Base-by-base conservation (phyloP, 1,140 invertebrate species). In the Macrocentrus cingulum region DNA sequence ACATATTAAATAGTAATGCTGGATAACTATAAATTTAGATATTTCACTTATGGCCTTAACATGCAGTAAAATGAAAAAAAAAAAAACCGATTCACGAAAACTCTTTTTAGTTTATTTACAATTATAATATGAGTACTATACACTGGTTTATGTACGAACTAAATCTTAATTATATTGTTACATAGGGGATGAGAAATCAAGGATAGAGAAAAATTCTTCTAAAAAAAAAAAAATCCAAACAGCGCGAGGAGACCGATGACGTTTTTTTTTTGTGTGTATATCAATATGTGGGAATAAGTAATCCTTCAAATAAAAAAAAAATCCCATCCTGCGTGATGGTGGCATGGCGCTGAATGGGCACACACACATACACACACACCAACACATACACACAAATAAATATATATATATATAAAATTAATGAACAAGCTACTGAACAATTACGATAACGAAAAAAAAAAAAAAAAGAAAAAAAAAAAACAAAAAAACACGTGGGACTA, bases 11-110 rank as follows among this genome's bases (percentile, higher is more conserved):
- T 70, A 60, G 57, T 69, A 70, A 65, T 63, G 64, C 66, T 70
- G 66, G 67, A 66, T 72, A 72, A 39, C 65, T 60, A 66, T 68
- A 67, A 66, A 68, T 69, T 68, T 71, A 74, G 68, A 68, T 70
- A 74, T 67, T 70, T 72, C 70, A 74, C 68, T 72, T 72, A 72
- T 72, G 71, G 67, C 68, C 71, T 74, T 72, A 74, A 70, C 65
- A 67, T 64, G 67, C 58, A 63, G 66, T 66, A 42, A 52, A 36
- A 59, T 48, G 48, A 53, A 54, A 60, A 54, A 51, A 42, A 41
- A 59, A 41, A 46, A 46, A 50, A 66, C 63, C 59, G 63, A 68
- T 56, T 39, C 20, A 56, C 22, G 9, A n/a, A n/a, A n/a, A 56
- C 19, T 32, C 7, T 71, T 71, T 61, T 67, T 65, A 57, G 62